Evolutionary conservation across 2,888 invertebrate species (phyloP), one percentile per base, ranked within the genome.

Genomic region (Linnaemya tessellans): DNA sequence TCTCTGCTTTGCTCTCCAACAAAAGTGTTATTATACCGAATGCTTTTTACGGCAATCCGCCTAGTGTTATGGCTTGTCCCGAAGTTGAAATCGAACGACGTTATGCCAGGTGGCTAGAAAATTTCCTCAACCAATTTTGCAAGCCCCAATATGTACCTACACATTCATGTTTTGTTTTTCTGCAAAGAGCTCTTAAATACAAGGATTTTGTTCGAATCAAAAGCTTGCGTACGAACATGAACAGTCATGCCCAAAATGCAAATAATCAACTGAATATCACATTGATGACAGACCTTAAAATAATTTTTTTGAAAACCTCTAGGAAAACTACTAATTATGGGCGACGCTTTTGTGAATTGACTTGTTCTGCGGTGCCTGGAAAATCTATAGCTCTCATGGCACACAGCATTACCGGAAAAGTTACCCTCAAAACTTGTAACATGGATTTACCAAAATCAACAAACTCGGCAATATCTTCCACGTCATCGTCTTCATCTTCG

Each of bases 11-110:
- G 38, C 87, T 89, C 10, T 88, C 87, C 0, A 89, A 89, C 60
- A 89, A 88, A 86, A 88, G 84, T 81, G 87, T 89, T 13, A 88
- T 89, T 18, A 89, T 89, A 86, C 89, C 89, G 13, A 89, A 89
- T 84, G 89, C 89, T 38, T 89, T 89, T 73, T 88, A 89, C 56
- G 89, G 89, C n/a, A 89, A 89, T 83, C 88, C 88, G 1, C 87
- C 88, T 3, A 77, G 56, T 9, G 60, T 54, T 10, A 67, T 77
- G 54, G 77, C 49, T 22, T 78, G 84, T 7, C 20, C 81, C 0
- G 87, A 87, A 20, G 35, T 54, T 0, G 70, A 80, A 46, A 15
- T 56, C 1, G 86, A 84, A 25, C 81, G 75, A 3, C 71, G 82
- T 51, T 81, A 87, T 62, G 65, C 60, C n/a, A 87, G 87, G 49